Evolutionary conservation across 2,113 vertebrate genomes (phyloP).

Genomic region (Xenopus tropicalis): DNA sequence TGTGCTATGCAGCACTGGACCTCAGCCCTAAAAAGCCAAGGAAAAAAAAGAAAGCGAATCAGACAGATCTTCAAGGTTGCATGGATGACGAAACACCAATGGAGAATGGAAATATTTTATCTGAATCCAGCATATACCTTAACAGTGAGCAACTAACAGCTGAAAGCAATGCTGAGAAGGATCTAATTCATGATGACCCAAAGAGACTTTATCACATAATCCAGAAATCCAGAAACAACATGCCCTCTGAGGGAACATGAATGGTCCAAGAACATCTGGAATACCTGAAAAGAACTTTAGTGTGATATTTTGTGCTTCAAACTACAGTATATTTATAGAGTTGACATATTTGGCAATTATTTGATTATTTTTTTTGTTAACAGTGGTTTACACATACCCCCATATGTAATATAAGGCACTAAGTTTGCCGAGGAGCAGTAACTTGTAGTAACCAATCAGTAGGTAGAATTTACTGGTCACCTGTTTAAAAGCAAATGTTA

Average conservation of each 20-base stretch:
- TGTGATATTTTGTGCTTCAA: no score
- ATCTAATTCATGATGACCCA: conserved; percentile 27
- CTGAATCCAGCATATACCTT: conserved; percentile 25
- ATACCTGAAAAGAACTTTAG: no score
- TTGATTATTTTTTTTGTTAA: no score
- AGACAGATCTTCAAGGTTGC: not conserved
- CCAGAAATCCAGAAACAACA: conserved; percentile 18
- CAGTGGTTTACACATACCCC: no score
- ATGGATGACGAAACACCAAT: not conserved
- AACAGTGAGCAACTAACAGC: conserved; percentile 29
- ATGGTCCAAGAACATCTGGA: no score
- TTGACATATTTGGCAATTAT: no score
- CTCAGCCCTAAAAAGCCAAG: conserved; percentile 24
- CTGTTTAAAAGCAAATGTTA: no score
- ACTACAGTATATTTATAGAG: no score
- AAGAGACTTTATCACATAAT: conserved; percentile 12
- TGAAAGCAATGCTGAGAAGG: conserved; percentile 7
- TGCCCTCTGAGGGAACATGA: not conserved
- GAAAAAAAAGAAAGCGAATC: conserved; percentile 20
- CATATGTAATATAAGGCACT: no score
- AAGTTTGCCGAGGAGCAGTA: no score
- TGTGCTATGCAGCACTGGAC: conserved; percentile 29
- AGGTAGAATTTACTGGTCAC: no score
- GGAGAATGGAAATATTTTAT: not conserved
- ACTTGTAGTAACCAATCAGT: no score